Evolutionary conservation across 2,797 vertebrate genomes (phyloP).

Genomic region (Tadarida brasiliensis): DNA sequence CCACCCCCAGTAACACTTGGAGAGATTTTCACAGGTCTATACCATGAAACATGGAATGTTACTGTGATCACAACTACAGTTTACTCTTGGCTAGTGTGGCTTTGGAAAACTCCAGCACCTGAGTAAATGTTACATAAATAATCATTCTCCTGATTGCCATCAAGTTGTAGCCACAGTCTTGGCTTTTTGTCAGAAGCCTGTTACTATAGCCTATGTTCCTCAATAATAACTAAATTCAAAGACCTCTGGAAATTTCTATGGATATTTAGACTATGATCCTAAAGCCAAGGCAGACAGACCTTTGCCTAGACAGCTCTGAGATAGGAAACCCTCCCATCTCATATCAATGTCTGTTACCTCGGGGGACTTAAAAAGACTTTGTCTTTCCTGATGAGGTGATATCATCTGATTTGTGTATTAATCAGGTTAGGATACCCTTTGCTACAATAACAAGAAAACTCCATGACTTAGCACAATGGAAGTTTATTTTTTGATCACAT

Average conservation of each 20-base stretch:
- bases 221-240: slow-evolving; percentile 1
- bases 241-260: slow-evolving; percentile 24
- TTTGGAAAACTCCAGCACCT: slow-evolving; percentile 8
- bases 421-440: not conserved
- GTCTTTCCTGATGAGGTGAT: slow-evolving; percentile 4
- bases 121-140: slow-evolving; percentile 11
- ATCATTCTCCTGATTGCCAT: not conserved
- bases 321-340: not conserved
- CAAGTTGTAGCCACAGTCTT: not conserved
- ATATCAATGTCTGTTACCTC: not conserved
- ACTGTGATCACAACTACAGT: not conserved
- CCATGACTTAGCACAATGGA: not conserved
- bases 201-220: not conserved
- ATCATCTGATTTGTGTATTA: not conserved
- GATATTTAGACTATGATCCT: not conserved
- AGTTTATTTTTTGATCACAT: slow-evolving; percentile 46
- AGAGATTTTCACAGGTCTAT: not conserved
- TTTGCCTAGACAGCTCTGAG: not conserved
- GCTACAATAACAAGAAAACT: not conserved
- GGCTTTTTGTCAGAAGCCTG: not conserved
- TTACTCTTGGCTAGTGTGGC: not conserved
- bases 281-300: not conserved
- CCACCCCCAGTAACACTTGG: not conserved
- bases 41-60: not conserved
- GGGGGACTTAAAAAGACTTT: not conserved